Evolutionary conservation across 2,113 vertebrate species (phyloP).

Genomic region (Phrynosoma blainvillii): DNA sequence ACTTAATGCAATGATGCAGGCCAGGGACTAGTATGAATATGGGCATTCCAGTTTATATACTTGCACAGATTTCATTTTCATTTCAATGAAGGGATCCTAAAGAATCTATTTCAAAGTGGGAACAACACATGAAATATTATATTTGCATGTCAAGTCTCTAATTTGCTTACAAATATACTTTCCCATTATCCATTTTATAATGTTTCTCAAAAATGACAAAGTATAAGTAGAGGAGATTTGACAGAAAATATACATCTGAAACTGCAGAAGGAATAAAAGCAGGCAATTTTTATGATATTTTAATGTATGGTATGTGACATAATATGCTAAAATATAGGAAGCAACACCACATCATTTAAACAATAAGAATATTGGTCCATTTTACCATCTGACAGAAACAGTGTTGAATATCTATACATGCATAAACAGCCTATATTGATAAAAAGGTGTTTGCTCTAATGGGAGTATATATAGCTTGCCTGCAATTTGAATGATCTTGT

Average conservation of each 20-base stretch:
- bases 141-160: not conserved
- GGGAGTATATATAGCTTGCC: not conserved
- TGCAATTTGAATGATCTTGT: rapidly evolving
- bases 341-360: not conserved
- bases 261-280: conserved; percentile 22
- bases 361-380: conserved; percentile 35
- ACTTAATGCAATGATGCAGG: not conserved
- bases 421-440: not conserved
- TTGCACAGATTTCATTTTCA: not conserved
- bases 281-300: not conserved
- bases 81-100: not conserved
- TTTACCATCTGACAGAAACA: conserved; percentile 31
- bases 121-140: not conserved
- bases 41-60: not conserved
- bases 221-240: not conserved
- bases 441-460: not conserved
- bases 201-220: not conserved
- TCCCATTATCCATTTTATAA: not conserved
- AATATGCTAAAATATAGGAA: conserved; percentile 21
- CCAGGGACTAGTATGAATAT: not conserved
- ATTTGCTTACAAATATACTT: not conserved
- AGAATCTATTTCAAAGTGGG: not conserved
- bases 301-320: conserved; percentile 8
- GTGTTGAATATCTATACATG: not conserved
- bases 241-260: not conserved